Evolutionary conservation across 2,797 vertebrate species (phyloP).

Genomic region (Emydoidea blandingii): DNA sequence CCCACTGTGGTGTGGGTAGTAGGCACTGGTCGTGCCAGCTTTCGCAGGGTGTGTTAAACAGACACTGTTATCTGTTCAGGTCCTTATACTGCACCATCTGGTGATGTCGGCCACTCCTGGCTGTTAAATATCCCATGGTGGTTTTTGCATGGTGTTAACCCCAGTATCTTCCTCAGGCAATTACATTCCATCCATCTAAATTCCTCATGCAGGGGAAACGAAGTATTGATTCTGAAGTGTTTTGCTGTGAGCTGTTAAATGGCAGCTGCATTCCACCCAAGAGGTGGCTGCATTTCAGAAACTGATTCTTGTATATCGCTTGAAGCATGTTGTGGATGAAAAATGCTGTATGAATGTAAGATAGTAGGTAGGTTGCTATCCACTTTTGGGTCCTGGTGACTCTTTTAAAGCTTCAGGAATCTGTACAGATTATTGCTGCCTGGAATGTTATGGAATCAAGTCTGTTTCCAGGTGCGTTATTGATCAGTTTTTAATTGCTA

Average conservation of each 20-base stretch:
- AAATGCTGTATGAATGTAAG: background rate
- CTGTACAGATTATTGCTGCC: background rate
- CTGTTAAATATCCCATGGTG: background rate
- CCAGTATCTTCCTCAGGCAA: rapidly evolving
- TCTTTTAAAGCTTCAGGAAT: background rate
- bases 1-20: rapidly evolving
- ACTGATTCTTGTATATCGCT: rapidly evolving
- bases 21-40: rapidly evolving
- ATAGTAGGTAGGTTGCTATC: background rate
- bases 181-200: background rate
- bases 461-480: background rate
- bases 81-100: background rate
- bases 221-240: background rate
- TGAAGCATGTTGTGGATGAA: background rate
- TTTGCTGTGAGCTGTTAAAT: background rate
- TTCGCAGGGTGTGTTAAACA: background rate
- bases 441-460: background rate
- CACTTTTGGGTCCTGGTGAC: rapidly evolving
- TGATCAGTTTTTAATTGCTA: background rate
- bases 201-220: background rate
- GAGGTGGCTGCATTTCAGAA: background rate
- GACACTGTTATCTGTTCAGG: rapidly evolving
- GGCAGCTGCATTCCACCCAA: background rate
- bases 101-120: background rate
- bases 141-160: background rate